These are phyloP conservation scores for Trachemys scripta DNA, from an alignment of 2,113 vertebrate genomes.

Conservation along the genomic window DNA sequence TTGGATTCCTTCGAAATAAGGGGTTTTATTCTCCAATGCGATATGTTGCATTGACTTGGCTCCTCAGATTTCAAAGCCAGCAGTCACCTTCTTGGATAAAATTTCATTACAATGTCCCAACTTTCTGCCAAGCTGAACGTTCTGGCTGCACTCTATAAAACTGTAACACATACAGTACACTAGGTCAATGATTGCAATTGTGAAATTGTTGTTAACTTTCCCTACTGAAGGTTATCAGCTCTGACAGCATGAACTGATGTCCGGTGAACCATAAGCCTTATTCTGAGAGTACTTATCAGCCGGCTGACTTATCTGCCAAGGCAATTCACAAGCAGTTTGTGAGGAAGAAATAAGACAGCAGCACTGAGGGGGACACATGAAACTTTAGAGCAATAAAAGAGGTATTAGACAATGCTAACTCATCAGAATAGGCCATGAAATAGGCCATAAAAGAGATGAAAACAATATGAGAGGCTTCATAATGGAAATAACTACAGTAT, in stretches of 20 bases:
- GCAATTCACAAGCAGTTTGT: conserved; percentile 6
- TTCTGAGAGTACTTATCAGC: conserved; percentile 12
- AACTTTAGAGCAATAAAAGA: not conserved
- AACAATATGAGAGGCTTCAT: conserved; percentile 22
- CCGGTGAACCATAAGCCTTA: conserved; percentile 32
- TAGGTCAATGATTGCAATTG: not conserved
- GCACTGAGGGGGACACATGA: not conserved
- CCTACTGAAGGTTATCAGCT: conserved; percentile 30
- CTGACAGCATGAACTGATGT: conserved; percentile 31
- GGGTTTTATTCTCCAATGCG: not conserved
- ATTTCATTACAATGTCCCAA: not conserved
- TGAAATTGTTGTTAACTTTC: conserved; percentile 4
- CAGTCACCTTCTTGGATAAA: not conserved
- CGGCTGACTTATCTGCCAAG: conserved; percentile 7
- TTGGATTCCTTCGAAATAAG: not conserved
- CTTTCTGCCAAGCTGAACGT: not conserved
- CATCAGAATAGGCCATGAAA: conserved; percentile 49
- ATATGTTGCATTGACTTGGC: not conserved
- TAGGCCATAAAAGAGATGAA: conserved; percentile 34
- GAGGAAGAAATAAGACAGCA: not conserved
- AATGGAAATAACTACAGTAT: conserved; percentile 20
- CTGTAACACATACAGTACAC: not conserved
- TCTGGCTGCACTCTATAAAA: not conserved
- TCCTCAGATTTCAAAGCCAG: not conserved
- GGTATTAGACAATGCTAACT: conserved; percentile 15